Conservation (phyloP, 1,140 invertebrate species). For the Leptinotarsa undecemlineata region DNA sequence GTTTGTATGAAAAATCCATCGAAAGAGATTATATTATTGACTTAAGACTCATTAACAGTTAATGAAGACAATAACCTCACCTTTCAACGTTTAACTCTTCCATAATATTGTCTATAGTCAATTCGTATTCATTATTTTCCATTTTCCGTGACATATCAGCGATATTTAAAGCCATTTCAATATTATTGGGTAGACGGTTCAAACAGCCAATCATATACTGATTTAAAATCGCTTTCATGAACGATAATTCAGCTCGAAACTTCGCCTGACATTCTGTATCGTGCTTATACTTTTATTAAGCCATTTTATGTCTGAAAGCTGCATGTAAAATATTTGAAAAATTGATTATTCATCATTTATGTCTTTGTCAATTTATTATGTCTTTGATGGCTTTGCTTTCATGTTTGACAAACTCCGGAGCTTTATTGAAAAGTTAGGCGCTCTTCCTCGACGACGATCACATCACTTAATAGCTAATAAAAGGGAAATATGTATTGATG, state of each 20-base stretch:
- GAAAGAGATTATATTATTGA: no score
- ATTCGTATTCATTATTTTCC: no score
- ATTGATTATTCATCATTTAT: constrained; percentile 48
- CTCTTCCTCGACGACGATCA: constrained; percentile 6
- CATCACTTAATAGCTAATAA: constrained; percentile 20
- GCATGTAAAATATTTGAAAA: constrained; percentile 47
- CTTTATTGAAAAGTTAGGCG: constrained; percentile 28
- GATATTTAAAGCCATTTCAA: constrained; percentile 29
- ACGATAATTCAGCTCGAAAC: constrained; percentile 9
- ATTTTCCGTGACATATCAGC: constrained; percentile 26
- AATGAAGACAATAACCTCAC: no score
- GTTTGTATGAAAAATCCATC: no score
- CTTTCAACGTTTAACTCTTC: no score
- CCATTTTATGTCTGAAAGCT: constrained; percentile 45
- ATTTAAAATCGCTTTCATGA: neutral
- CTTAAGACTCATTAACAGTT: no score
- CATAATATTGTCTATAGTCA: no score
- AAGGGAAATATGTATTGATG: constrained; percentile 7
- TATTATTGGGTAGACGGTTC: constrained; percentile 33
- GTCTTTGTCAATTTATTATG: constrained; percentile 45
- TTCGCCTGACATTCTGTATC: constrained; percentile 33
- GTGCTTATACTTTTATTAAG: constrained; percentile 46
- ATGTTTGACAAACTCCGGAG: constrained; percentile 28
- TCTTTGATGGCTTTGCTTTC: constrained; percentile 33
- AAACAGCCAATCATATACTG: constrained; percentile 11